Base-by-base conservation (phyloP, 1,140 invertebrate genomes). In the Atta cephalotes region DNA sequence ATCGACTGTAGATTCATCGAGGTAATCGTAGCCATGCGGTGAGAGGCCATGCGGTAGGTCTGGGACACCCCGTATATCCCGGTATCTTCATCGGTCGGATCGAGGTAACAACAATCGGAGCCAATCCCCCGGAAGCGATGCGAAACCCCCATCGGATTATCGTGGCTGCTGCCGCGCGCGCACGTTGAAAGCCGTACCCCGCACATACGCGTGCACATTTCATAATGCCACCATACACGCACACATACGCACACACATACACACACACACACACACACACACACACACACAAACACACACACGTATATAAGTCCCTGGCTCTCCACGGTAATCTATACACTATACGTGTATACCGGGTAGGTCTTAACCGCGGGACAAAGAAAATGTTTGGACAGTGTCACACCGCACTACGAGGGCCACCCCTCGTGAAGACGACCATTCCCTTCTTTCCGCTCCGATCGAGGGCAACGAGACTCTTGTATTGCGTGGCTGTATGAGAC, bases 331-430 rank as follows among this genome's bases (percentile, higher is more conserved):
- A 94, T 94, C 94, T 93, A 92, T 84, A 84, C 25, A 74, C n/a
- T 62, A 45, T 62, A 72, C 89, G 90, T 89, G 86, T 91, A 89
- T 65, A 84, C 86, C 90, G 90, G 92, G 93, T 91, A 90, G 91
- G 91, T 94, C 94, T 94, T 94, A 94, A 95, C 94, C 94, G 92
- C 93, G 92, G 92, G 93, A 94, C 93, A 94, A 95, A 95, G 94
- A 95, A 95, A 95, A 94, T 95, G 93, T 95, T 95, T 95, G 94
- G 94, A 95, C 94, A 94, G 94, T 95, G 94, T 95, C 94, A 94
- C 93, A 91, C 92, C 92, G 91, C 91, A 92, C 93, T 92, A 93
- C 90, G 53, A 72, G 79, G 90, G 89, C 78, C 84, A 91, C 89
- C 87, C 90, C 78, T 90, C 78, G 79, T 74, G 58, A 87, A 90